Evolutionary conservation across 2,888 invertebrate species (phyloP).

Genomic region (Tenthredo distinguenda): DNA sequence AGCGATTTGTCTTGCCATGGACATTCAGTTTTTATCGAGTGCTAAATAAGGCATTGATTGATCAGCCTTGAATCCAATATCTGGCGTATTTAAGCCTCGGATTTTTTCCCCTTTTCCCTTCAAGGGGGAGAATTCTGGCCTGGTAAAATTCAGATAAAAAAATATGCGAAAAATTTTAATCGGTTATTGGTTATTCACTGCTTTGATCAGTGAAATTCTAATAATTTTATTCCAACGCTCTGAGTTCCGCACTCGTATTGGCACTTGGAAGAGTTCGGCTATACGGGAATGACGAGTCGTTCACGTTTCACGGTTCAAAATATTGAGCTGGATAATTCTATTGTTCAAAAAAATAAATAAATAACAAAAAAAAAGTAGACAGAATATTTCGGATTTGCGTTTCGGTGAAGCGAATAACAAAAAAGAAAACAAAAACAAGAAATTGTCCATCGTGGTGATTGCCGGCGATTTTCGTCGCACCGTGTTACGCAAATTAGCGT

Average conservation of each 20-base stretch:
- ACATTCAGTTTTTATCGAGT: not conserved
- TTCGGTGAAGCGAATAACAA: not conserved
- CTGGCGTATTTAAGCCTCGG: not conserved
- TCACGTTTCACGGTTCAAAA: not conserved
- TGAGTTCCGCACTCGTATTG: not conserved
- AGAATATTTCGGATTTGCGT: too few species aligned
- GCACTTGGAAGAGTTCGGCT: constrained; percentile 34
- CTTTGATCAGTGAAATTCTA: not conserved
- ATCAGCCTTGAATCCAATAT: constrained; percentile 18
- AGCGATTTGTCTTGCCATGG: constrained; percentile 24
- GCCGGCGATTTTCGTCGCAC: not conserved
- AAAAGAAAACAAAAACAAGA: not conserved
- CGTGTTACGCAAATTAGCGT: not conserved
- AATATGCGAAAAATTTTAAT: not conserved
- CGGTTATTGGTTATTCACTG: not conserved
- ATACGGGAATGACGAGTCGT: not conserved
- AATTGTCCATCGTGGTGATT: not conserved
- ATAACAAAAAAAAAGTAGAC: not conserved
- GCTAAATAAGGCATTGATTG: constrained; percentile 15
- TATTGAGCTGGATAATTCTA: not conserved
- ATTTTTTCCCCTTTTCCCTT: not conserved
- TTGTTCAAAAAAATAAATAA: not conserved
- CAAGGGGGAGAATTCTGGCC: not conserved
- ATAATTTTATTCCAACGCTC: not conserved
- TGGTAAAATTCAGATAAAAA: not conserved